Conservation (phyloP, 1,140 invertebrate species). For the Plutomurus gul region DNA sequence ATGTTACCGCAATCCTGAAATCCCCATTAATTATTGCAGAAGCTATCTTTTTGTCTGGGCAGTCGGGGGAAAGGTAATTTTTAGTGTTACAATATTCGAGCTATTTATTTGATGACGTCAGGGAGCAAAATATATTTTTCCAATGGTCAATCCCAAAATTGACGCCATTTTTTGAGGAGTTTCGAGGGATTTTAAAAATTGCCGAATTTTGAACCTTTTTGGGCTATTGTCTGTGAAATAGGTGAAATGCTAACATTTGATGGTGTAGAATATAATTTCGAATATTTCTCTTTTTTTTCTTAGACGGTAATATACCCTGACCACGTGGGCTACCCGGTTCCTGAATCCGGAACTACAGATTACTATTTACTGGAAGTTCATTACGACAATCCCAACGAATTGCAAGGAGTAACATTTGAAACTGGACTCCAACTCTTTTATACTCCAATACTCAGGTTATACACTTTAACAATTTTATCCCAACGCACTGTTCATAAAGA, state of each 20-base stretch:
- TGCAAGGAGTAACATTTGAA: background rate
- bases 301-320: slow-evolving; percentile 17
- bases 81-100: background rate
- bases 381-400: slow-evolving; percentile 41
- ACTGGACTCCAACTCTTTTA: slow-evolving; percentile 31
- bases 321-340: slow-evolving; percentile 30
- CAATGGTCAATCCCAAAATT: too few species aligned
- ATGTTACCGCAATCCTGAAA: too few species aligned
- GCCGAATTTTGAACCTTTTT: too few species aligned
- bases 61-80: slow-evolving; percentile 32
- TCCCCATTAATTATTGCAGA: background rate
- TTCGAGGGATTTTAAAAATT: too few species aligned
- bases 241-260: too few species aligned
- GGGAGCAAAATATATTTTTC: background rate
- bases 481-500: too few species aligned
- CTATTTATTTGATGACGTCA: background rate
- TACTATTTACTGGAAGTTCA: slow-evolving; percentile 43
- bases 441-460: background rate
- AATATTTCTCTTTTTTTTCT: background rate
- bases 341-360: background rate
- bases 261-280: background rate
- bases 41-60: slow-evolving; percentile 35
- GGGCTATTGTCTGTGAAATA: too few species aligned
- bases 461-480: too few species aligned
- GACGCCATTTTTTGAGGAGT: too few species aligned